These are phyloP conservation scores for Toxotes chatareus DNA, from an alignment of 2,113 vertebrate genomes.

Conservation along the genomic window DNA sequence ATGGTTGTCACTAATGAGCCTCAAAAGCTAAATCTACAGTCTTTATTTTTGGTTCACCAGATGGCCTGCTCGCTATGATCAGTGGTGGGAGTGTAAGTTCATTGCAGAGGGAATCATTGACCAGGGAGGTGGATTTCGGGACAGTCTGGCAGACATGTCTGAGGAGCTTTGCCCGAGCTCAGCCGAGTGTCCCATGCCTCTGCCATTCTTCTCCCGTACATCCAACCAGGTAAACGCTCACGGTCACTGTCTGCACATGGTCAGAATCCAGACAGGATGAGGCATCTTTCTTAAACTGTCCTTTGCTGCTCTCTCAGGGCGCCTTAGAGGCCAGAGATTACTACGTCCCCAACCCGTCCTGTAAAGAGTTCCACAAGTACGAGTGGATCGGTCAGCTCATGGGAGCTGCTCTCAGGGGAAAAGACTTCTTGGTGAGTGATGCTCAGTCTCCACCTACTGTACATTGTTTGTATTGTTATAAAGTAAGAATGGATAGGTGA, in stretches of 20 bases:
- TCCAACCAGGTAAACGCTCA: conserved; percentile 91
- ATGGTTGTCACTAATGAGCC: not conserved
- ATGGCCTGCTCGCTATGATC: conserved; percentile 96
- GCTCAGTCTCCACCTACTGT: not conserved
- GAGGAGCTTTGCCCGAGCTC: conserved; percentile 98
- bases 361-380: conserved; percentile 93
- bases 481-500: not conserved
- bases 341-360: conserved; percentile 97
- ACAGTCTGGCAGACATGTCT: conserved; percentile 98
- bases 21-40: not conserved
- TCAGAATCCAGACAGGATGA: not conserved
- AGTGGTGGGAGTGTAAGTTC: conserved; percentile 99
- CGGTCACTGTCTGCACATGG: not conserved
- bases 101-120: conserved; percentile 99
- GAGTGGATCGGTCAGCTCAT: conserved; percentile 99
- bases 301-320: conserved; percentile 82
- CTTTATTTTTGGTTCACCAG: conserved; percentile 74
- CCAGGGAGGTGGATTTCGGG: conserved; percentile 97
- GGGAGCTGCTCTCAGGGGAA: conserved; percentile 96
- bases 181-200: conserved; percentile 91
- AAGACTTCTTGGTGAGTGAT: conserved; percentile 94
- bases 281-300: not conserved
- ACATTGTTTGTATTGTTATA: not conserved
- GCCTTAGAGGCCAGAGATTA: conserved; percentile 95
- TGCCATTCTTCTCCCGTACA: conserved; percentile 94